A percentile compares a stretch with the other conserved stretches of the same genome.
phyloP scores from a whole-genome alignment of 2,888 invertebrate species.

The Ametastegia equiseti region DNA sequence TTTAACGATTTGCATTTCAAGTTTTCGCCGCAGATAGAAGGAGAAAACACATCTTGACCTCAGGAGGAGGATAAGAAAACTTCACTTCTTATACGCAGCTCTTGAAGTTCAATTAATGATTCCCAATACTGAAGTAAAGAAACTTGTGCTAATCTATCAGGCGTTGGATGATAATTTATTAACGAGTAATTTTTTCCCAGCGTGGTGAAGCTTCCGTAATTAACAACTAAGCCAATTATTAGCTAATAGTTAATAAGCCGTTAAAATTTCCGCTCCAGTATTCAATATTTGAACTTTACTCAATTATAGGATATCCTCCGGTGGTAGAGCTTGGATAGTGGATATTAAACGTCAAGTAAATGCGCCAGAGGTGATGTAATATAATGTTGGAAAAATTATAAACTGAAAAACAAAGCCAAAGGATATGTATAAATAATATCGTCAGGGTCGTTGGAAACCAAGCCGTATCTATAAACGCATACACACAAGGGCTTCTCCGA shows the following conservation, averaged over 20 bases:
- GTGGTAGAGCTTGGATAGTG: constrained; percentile 23
- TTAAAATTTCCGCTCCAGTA: not conserved
- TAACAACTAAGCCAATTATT: constrained; percentile 3
- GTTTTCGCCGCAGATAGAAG: not conserved
- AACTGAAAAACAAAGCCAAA: constrained; percentile 15
- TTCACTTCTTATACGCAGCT: not conserved
- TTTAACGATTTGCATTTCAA: constrained; percentile 44
- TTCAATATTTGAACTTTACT: constrained; percentile 24
- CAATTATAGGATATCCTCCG: constrained; percentile 6
- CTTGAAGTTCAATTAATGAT: not conserved
- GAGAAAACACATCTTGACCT: not conserved
- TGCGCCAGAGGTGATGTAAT: constrained; percentile 12
- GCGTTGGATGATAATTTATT: not conserved
- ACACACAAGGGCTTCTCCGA: not conserved
- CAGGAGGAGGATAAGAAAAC: not conserved
- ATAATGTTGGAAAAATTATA: not conserved
- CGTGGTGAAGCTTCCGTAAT: not conserved
- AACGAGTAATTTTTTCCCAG: not conserved
- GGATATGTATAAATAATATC: constrained; percentile 32
- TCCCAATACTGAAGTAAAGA: not conserved
- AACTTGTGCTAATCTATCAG: not conserved
- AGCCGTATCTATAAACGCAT: not conserved
- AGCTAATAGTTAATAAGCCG: not conserved
- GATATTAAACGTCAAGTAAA: constrained; percentile 2
- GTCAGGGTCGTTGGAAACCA: not conserved